Evolutionary conservation across 2,888 invertebrate genomes (phyloP).

Genomic region (Protodeltote pygarga): DNA sequence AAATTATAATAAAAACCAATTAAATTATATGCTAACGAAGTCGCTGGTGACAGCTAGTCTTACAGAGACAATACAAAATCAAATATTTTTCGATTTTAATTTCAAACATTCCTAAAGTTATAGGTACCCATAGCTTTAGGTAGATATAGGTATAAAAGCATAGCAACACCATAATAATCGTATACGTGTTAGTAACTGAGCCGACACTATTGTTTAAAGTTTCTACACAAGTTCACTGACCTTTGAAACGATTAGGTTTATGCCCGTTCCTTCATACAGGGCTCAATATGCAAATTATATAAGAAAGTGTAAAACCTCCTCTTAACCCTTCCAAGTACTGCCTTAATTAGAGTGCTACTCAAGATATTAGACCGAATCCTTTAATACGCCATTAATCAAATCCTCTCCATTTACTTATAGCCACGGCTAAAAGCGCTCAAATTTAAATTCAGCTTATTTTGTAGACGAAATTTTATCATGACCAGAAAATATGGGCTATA

Average conservation of each 20-base stretch:
- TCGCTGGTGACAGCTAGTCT: too few relatives aligned
- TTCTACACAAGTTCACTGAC: constrained; percentile 35
- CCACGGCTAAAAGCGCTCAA: neutral
- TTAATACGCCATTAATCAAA: constrained; percentile 5
- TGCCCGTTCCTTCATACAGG: too few relatives aligned
- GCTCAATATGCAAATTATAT: neutral
- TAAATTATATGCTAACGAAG: too few relatives aligned
- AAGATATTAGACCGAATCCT: constrained; percentile 1
- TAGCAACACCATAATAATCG: neutral
- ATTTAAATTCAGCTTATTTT: neutral
- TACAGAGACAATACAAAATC: too few relatives aligned
- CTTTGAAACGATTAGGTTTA: constrained; percentile 30
- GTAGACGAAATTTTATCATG: neutral
- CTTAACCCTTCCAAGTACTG: neutral
- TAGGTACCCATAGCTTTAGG: too few relatives aligned
- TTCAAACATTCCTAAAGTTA: too few relatives aligned
- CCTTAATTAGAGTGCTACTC: neutral
- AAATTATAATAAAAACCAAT: too few relatives aligned
- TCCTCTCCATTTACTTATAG: neutral
- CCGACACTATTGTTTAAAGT: constrained; percentile 25
- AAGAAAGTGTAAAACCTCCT: neutral
- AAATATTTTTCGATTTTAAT: too few relatives aligned
- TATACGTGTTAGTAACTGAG: constrained; percentile 21
- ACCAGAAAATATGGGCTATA: neutral
- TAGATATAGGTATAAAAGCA: neutral